phyloP scores from a whole-genome alignment of 2,797 vertebrate genomes.

The Neosilurus mollespiculum region DNA sequence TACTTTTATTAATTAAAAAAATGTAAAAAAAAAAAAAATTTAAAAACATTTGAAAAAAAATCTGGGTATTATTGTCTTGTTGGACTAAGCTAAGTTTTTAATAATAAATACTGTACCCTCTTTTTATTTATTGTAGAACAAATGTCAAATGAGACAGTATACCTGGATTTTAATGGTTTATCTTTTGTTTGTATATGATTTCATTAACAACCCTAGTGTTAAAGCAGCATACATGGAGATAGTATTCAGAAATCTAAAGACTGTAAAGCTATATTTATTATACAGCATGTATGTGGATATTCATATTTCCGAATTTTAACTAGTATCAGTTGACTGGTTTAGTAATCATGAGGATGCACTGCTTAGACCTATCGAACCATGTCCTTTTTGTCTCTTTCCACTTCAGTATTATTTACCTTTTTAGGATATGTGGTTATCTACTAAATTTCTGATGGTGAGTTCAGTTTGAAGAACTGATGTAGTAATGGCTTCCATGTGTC shows the following conservation, averaged over 20 bases:
- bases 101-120: no score
- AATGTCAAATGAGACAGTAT: neutral
- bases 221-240: neutral
- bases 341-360: no score
- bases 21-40: no score
- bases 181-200: neutral
- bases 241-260: neutral
- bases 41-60: no score
- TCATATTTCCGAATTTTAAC: neutral
- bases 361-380: neutral
- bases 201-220: neutral
- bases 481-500: conserved; percentile 55
- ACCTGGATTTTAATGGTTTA: neutral
- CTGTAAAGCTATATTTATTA: neutral
- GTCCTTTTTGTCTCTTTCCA: neutral
- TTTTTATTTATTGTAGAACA: no score
- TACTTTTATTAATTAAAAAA: neutral
- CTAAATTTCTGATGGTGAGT: conserved; percentile 19
- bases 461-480: conserved; percentile 36
- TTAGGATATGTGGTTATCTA: conserved; percentile 11
- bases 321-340: neutral
- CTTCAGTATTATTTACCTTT: neutral
- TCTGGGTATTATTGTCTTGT: no score
- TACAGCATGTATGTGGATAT: neutral
- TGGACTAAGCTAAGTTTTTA: no score